Evolutionary conservation across 2,797 vertebrate genomes (phyloP).

Genomic region (Masticophis lateralis): DNA sequence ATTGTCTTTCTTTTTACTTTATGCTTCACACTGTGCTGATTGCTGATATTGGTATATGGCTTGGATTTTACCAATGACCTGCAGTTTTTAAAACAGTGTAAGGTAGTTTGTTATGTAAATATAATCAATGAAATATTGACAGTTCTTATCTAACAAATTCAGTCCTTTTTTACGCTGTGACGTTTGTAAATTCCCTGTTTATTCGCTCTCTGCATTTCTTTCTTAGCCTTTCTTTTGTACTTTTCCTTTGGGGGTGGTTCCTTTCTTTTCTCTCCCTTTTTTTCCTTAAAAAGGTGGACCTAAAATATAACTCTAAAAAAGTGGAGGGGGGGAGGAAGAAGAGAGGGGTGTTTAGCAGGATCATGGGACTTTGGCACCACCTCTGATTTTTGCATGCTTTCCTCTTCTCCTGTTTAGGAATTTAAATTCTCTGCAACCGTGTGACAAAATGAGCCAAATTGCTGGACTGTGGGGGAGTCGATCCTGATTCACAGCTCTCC

Average conservation of each 20-base stretch:
- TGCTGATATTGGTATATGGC: neutral
- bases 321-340: neutral
- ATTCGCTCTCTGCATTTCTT: neutral
- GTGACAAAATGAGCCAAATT: neutral
- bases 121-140: neutral
- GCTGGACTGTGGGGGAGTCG: neutral
- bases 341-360: neutral
- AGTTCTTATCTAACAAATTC: neutral
- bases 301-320: neutral
- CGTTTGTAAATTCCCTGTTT: neutral
- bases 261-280: neutral
- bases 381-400: neutral
- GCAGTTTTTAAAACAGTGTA: neutral
- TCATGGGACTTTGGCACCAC: neutral
- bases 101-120: neutral
- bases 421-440: neutral
- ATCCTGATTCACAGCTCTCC: neutral
- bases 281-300: neutral
- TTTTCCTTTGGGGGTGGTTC: neutral
- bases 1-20: neutral
- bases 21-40: neutral
- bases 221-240: neutral
- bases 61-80: neutral
- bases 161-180: neutral
- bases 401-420: neutral